A percentile compares a stretch with the other conserved stretches of the same genome.
These are phyloP conservation scores for Coenonympha arcania DNA, from an alignment of 2,888 invertebrate genomes.

Conservation along the genomic window DNA sequence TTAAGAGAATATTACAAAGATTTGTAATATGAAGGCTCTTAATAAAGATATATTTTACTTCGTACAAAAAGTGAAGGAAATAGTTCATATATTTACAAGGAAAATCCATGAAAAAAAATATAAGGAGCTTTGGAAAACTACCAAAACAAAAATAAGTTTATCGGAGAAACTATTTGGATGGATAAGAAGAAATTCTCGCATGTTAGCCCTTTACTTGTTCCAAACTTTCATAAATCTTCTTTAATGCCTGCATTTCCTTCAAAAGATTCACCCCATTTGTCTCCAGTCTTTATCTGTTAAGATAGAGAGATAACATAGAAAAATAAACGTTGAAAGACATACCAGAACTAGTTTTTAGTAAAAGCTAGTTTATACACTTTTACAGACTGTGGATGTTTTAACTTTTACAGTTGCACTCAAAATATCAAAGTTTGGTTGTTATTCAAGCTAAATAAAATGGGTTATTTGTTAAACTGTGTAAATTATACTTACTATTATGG, in stretches of 20 bases:
- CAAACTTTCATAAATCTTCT: conserved; percentile 19
- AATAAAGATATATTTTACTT: no score
- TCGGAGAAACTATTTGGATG: conserved; percentile 7
- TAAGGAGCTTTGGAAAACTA: neutral
- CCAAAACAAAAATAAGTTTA: conserved; percentile 5
- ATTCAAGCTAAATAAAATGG: no score
- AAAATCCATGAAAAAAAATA: neutral
- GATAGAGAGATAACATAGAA: conserved; percentile 28
- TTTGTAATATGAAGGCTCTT: no score
- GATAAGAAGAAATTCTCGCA: neutral
- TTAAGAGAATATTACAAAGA: no score
- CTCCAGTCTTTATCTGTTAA: conserved; percentile 16
- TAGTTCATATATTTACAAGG: neutral
- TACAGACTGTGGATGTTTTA: no score
- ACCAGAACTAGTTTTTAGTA: no score
- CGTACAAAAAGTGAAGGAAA: no score
- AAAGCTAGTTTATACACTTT: no score
- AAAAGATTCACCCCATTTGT: conserved; percentile 16
- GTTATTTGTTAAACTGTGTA: no score
- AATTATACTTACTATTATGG: no score
- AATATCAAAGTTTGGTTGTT: no score
- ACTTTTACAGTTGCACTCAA: no score
- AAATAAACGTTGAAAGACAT: conserved; percentile 16
- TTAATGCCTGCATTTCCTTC: conserved; percentile 20
- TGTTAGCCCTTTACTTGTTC: conserved; percentile 10